These are phyloP conservation scores for Muscicapa striata DNA, from an alignment of 2,797 vertebrate genomes.

Conservation along the genomic window DNA sequence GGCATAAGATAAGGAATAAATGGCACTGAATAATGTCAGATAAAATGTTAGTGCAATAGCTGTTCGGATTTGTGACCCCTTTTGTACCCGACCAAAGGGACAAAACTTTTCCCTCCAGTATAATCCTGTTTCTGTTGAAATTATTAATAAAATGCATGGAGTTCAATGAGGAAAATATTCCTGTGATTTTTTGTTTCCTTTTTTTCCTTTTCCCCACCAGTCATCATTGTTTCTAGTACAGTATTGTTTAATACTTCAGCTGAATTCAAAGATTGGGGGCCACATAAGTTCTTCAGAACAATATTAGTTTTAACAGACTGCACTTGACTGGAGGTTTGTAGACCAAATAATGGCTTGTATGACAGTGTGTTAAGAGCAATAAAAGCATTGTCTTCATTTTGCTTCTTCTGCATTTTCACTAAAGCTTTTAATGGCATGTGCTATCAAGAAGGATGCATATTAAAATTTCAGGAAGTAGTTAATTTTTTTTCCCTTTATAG, in stretches of 20 bases:
- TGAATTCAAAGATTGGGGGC: not conserved
- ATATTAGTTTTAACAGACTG: not conserved
- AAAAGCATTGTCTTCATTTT: not conserved
- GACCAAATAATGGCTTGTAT: not conserved
- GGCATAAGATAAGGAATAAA: not conserved
- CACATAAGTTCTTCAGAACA: not conserved
- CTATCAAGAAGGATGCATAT: not conserved
- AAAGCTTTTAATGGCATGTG: not conserved
- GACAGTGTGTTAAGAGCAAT: not conserved
- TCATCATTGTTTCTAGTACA: not conserved
- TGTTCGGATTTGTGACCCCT: not conserved
- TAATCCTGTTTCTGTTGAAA: not conserved
- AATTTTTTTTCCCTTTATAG: not conserved
- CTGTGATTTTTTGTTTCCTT: fast-evolving
- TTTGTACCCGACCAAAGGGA: not conserved
- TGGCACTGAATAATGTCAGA: not conserved
- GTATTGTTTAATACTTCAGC: not conserved
- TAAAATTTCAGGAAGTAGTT: not conserved
- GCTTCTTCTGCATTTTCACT: not conserved
- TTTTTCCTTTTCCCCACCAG: fast-evolving
- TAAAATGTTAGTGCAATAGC: not conserved
- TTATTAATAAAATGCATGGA: not conserved
- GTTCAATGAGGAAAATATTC: not conserved
- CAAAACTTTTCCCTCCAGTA: not conserved
- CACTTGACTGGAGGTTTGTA: not conserved